Conservation (phyloP, 2,888 invertebrate genomes). For the Trachelus troglodyta region DNA sequence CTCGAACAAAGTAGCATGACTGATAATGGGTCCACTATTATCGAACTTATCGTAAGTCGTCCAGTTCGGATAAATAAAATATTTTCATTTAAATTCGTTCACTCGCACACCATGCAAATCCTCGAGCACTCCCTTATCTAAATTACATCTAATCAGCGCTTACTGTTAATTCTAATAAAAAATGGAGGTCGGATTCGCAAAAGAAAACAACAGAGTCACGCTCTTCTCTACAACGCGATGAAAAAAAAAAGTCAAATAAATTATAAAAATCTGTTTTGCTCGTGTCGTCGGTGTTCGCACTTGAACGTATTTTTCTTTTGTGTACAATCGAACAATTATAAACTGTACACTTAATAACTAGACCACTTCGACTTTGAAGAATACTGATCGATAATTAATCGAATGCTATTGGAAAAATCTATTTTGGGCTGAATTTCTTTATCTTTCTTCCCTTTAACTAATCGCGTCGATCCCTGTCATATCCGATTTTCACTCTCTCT, state of each 20-base stretch:
- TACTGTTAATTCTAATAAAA: neutral
- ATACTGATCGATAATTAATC: neutral
- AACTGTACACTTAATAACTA: neutral
- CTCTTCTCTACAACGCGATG: conserved; percentile 14
- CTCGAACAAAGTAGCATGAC: neutral
- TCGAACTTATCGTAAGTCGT: neutral
- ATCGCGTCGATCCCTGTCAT: neutral
- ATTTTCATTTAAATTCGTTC: neutral
- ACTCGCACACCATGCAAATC: neutral
- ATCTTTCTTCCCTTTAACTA: neutral
- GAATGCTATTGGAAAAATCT: neutral
- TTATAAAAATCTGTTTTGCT: neutral
- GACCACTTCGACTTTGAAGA: neutral
- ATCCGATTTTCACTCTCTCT: neutral
- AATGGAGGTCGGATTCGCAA: conserved; percentile 13
- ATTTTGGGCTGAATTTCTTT: neutral
- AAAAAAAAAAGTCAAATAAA: conserved; percentile 12
- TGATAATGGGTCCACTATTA: neutral
- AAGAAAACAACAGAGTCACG: neutral
- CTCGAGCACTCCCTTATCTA: conserved; percentile 6
- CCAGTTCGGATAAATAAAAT: neutral
- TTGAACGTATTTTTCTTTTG: conserved; percentile 7
- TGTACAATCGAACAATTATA: conserved; percentile 13
- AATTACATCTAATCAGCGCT: conserved; percentile 17
- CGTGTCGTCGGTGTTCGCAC: neutral